Evolutionary conservation across 2,797 vertebrate species (phyloP).

Genomic region (Chiloscyllium punctatum): DNA sequence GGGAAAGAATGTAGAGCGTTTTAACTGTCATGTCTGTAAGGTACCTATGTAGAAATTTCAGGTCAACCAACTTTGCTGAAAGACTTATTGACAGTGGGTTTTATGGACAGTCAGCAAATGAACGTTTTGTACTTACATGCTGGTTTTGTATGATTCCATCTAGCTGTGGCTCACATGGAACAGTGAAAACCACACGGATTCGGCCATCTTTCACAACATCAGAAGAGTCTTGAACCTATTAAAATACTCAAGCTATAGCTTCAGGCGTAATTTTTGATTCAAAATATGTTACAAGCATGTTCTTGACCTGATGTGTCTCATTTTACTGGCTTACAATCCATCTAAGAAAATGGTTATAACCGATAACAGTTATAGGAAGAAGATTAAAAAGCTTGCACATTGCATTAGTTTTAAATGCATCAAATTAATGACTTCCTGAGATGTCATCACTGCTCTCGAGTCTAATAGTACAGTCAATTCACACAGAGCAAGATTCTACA

Average conservation of each 20-base stretch:
- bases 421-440: background rate
- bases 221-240: constrained; percentile 82
- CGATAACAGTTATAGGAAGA: background rate
- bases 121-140: constrained; percentile 69
- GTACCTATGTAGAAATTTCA: background rate
- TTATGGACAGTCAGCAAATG: background rate
- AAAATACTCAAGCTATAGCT: background rate
- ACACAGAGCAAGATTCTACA: background rate
- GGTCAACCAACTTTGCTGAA: background rate
- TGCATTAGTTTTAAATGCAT: too few relatives aligned
- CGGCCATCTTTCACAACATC: constrained; percentile 91
- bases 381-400: background rate
- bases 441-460: background rate
- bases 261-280: background rate
- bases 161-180: constrained; percentile 86
- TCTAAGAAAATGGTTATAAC: background rate
- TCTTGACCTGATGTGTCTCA: background rate
- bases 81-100: background rate
- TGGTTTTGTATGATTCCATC: constrained; percentile 91
- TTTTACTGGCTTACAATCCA: background rate
- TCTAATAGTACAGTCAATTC: background rate
- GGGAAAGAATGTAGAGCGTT: background rate
- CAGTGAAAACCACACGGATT: constrained; percentile 84
- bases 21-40: background rate
- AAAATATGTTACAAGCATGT: background rate